These are phyloP conservation scores for Montipora capricornis DNA, from an alignment of 64 coral and sea anemone genomes.

Conservation along the genomic window DNA sequence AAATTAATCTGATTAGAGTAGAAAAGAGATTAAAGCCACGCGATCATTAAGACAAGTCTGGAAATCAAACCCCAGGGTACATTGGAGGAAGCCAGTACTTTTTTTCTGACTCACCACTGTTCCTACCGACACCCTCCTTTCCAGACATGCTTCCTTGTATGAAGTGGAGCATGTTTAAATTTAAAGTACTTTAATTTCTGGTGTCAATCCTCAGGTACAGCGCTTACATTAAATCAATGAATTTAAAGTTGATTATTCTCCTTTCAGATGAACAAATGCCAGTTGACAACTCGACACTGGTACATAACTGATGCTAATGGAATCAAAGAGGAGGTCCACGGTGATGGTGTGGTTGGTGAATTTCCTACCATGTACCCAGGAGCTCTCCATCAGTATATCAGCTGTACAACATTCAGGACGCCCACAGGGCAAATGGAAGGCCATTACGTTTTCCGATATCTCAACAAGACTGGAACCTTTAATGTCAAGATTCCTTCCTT, in stretches of 20 bases:
- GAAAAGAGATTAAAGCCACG: no score
- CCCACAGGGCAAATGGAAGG: conserved; percentile 91
- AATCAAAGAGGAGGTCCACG: conserved; percentile 87
- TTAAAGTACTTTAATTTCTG: no score
- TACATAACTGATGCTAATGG: conserved; percentile 90
- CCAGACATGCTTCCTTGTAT: no score
- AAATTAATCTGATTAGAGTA: no score
- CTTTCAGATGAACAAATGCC: conserved; percentile 75
- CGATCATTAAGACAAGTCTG: no score
- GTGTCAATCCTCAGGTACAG: no score
- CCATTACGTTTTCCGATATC: conserved; percentile 85
- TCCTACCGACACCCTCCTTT: no score
- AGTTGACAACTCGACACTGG: conserved; percentile 95
- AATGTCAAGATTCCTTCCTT: conserved; percentile 79
- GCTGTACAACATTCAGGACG: conserved; percentile 95
- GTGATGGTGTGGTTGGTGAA: conserved; percentile 88
- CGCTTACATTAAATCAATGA: no score
- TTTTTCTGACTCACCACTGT: no score
- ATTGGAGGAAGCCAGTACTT: no score
- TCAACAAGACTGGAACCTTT: conserved; percentile 57
- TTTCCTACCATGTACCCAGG: conserved; percentile 91
- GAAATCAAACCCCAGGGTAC: no score
- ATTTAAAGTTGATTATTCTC: background rate
- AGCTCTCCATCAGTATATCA: conserved; percentile 89
- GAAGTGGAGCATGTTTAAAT: no score